Conservation (phyloP, 2,797 vertebrate species). For the Cercopithecus petaurista region DNA sequence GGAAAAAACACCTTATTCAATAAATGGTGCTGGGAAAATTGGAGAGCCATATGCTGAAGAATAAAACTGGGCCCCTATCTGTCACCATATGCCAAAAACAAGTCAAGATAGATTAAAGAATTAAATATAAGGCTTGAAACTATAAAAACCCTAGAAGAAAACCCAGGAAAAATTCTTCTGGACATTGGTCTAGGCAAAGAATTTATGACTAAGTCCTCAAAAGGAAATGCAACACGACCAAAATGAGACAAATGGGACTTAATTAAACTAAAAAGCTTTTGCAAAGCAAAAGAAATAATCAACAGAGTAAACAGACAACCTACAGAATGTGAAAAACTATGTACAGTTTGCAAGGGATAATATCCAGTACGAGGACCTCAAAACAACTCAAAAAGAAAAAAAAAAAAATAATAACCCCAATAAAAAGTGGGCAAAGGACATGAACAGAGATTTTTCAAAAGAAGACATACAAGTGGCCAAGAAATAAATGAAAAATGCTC, state of each 20-base stretch:
- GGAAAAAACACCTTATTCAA: background rate
- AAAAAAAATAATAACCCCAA: background rate
- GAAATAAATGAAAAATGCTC: background rate
- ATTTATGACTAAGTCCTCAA: background rate
- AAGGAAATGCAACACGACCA: background rate
- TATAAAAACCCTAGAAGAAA: background rate
- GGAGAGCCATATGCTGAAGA: background rate
- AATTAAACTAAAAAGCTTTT: background rate
- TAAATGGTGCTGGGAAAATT: background rate
- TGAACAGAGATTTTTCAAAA: background rate
- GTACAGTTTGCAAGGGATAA: background rate
- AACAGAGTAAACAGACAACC: background rate
- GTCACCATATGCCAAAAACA: background rate
- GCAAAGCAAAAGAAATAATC: background rate
- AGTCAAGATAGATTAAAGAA: background rate
- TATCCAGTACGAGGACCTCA: background rate
- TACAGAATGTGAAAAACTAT: background rate
- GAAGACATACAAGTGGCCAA: background rate
- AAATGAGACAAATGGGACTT: background rate
- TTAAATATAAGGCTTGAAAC: background rate
- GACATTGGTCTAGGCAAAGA: background rate
- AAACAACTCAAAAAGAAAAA: background rate
- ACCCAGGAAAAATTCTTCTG: background rate
- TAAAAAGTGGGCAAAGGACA: background rate
- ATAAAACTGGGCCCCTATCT: background rate